Evolutionary conservation across 2,888 invertebrate species (phyloP), one percentile per base, ranked within the genome.

Genomic region (Dioctria linearis): DNA sequence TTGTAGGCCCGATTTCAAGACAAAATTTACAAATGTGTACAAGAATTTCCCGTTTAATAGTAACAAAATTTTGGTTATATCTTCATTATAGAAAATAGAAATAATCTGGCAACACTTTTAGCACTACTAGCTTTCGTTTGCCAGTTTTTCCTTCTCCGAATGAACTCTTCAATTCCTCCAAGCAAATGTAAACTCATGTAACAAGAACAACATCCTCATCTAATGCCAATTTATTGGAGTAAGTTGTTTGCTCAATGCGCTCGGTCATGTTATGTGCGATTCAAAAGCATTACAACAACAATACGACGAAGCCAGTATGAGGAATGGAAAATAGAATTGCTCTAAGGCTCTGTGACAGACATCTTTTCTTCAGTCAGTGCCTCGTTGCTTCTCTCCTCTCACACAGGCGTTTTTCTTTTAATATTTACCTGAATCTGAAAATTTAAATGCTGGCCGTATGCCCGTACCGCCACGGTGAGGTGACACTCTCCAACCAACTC

Each of bases 181-280:
- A 25, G 25, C 25, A 25, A 25, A 25, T 25, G 25, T 25, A 25
- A 25, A 25, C 25, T 25, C 25, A 25, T 25, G 2, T 25, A 25
- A 25, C 25, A 25, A 25, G 25, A 25, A 25, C 25, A 25, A 25
- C 25, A 57, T 37, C 46, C 59, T 75, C 75, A 49, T 75, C 46
- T 46, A 43, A 40, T 39, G 57, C 40, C 57, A 59, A 59, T 75
- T 59, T 59, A 9, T 25, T 37, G 43, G 42, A 59, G 75, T 75
- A 75, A 75, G 75, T 43, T 75, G 75, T 61, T 61, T 61, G 75
- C 61, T 75, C 25, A 25, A 25, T 25, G 25, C 25, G 25, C 25
- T 25, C 25, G 25, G 1, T 25, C 75, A 75, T 75, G 39, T 75
- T 57, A 75, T 75, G 59, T 75, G 75, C 46, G 13, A 5, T 5